Percentiles rank a stretch among this genome's conserved stretches.
These are phyloP conservation scores for Melipona beecheii DNA, from an alignment of 2,888 invertebrate genomes.

Conservation along the genomic window DNA sequence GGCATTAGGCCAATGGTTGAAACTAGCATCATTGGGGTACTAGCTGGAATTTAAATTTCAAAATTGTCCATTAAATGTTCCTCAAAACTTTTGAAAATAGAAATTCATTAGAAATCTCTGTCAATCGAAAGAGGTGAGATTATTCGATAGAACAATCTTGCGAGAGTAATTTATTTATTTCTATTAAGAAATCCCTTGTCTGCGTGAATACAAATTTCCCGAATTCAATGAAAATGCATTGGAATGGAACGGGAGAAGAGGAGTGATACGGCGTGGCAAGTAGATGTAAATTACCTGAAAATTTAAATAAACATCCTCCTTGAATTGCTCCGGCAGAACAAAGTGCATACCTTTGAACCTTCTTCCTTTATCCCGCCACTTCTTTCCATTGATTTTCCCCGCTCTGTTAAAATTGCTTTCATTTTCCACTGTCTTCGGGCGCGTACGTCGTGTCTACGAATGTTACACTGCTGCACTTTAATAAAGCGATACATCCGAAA, in stretches of 20 bases:
- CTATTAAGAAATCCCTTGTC: constrained; percentile 12
- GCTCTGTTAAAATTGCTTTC: constrained; percentile 48
- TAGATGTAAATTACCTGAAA: constrained; percentile 71
- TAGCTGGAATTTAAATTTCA: no score
- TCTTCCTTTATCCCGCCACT: constrained; percentile 45
- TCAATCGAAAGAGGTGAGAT: no score
- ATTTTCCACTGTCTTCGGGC: constrained; percentile 33
- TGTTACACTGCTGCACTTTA: constrained; percentile 2
- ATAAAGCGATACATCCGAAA: constrained; percentile 16
- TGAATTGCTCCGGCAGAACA: constrained; percentile 47
- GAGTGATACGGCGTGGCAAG: constrained; percentile 58
- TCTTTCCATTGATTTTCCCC: constrained; percentile 50
- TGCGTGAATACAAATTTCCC: constrained; percentile 26
- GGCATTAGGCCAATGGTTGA: no score
- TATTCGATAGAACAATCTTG: not conserved
- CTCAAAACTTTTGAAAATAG: no score
- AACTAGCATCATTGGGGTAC: no score
- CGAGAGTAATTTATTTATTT: not conserved
- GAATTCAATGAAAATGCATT: constrained; percentile 35
- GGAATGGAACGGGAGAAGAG: constrained; percentile 16
- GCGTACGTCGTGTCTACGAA: not conserved
- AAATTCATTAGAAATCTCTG: no score
- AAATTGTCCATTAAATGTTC: no score
- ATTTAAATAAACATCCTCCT: constrained; percentile 69
- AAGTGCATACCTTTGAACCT: constrained; percentile 59